These are phyloP conservation scores for Cricetomys ansorgei DNA, from an alignment of 2,113 vertebrate genomes.

Conservation along the genomic window DNA sequence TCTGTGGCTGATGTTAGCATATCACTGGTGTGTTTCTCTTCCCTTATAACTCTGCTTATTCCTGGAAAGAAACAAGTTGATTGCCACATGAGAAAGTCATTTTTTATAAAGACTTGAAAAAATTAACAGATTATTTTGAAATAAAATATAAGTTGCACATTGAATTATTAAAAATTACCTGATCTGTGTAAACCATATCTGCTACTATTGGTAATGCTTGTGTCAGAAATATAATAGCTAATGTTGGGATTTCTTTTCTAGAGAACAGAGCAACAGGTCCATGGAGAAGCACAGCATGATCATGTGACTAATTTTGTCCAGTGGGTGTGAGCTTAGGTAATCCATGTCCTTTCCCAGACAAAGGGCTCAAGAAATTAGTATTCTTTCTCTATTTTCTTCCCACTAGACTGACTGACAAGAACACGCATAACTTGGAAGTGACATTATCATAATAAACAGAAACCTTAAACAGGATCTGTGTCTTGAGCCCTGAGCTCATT, in stretches of 20 bases:
- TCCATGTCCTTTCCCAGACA: background rate
- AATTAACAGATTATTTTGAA: conserved; percentile 49
- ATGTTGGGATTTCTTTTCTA: background rate
- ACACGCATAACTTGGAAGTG: background rate
- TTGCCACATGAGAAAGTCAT: background rate
- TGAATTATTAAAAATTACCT: background rate
- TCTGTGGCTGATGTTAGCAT: background rate
- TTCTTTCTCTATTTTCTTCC: background rate
- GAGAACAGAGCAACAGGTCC: background rate
- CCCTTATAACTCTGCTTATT: background rate
- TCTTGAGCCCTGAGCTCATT: background rate
- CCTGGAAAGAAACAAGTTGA: background rate
- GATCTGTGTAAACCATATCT: background rate
- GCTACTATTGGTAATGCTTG: background rate
- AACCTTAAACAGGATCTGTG: background rate
- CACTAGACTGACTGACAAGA: background rate
- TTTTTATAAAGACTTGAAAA: background rate
- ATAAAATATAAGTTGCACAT: background rate
- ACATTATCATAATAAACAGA: background rate
- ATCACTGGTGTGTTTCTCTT: background rate
- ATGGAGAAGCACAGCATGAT: background rate
- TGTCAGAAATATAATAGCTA: background rate
- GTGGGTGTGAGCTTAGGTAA: background rate
- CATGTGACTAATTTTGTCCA: background rate
- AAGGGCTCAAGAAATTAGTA: background rate